phyloP scores from a whole-genome alignment of 2,888 invertebrate genomes.

The Scaptomyza caliginosa region DNA sequence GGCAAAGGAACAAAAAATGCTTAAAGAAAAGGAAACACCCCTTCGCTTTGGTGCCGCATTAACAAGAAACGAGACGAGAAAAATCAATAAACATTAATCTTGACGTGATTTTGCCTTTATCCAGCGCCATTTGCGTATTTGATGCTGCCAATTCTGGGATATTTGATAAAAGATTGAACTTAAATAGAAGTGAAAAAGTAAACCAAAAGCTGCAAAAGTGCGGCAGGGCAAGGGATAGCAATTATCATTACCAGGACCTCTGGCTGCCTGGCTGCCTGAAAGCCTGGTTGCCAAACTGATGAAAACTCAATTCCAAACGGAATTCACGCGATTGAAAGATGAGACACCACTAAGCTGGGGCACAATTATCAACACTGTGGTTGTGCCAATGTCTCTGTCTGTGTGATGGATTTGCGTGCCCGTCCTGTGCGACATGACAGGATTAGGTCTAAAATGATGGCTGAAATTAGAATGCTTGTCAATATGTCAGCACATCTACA shows the following conservation, averaged over 20 bases:
- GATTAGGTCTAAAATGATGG: background rate
- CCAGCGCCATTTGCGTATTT: constrained; percentile 73
- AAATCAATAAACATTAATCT: constrained; percentile 78
- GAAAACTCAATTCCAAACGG: constrained; percentile 11
- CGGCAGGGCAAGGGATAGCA: constrained; percentile 25
- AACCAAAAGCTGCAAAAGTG: constrained; percentile 15
- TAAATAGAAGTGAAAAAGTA: constrained; percentile 37
- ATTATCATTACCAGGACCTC: constrained; percentile 39
- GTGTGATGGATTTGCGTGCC: constrained; percentile 18
- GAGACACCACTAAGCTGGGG: constrained; percentile 24
- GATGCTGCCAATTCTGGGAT: constrained; percentile 37
- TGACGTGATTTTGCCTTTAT: constrained; percentile 74
- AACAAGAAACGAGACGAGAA: constrained; percentile 58
- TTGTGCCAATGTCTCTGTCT: background rate
- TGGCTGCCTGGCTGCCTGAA: background rate
- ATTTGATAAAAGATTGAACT: constrained; percentile 66
- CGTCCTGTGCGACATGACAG: background rate
- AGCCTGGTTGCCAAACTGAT: constrained; percentile 1
- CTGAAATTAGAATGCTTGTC: constrained; percentile 1
- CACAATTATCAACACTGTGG: constrained; percentile 24
- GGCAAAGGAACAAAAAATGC: constrained; percentile 3
- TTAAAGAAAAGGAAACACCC: constrained; percentile 11
- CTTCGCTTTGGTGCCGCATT: constrained; percentile 46
- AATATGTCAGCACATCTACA: constrained; percentile 3
- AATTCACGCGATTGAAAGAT: constrained; percentile 19